These are phyloP conservation scores for Calycopis cecrops DNA, from an alignment of 1,140 invertebrate species.

Conservation along the genomic window DNA sequence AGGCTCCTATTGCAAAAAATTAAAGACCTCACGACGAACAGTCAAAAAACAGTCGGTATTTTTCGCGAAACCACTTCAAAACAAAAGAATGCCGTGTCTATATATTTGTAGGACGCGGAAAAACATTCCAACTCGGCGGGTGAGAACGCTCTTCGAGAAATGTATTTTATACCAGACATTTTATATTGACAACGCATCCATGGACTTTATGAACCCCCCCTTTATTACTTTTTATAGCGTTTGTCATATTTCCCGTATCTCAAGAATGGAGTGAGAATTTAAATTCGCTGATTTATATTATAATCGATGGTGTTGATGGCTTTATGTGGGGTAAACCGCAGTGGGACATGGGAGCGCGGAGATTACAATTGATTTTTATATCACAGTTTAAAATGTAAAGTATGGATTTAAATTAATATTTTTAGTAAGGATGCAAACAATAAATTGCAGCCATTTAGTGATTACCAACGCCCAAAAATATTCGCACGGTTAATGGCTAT, in stretches of 20 bases:
- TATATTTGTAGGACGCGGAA: conserved; percentile 22
- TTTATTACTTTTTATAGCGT: conserved; percentile 65
- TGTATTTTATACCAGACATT: conserved; percentile 49
- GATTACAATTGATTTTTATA: too few species aligned
- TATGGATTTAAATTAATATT: too few species aligned
- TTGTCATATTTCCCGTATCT: conserved; percentile 51
- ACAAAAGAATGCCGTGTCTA: conserved; percentile 19
- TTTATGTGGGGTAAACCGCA: conserved; percentile 21
- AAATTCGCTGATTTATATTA: conserved; percentile 62
- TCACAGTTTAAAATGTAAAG: too few species aligned
- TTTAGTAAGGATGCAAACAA: too few species aligned
- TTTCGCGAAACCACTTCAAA: not conserved
- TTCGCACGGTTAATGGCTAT: too few species aligned
- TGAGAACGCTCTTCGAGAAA: conserved; percentile 44
- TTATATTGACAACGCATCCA: conserved; percentile 61
- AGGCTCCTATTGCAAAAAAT: too few species aligned
- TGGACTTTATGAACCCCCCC: conserved; percentile 46
- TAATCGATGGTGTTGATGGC: conserved; percentile 54
- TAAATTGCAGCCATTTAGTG: too few species aligned
- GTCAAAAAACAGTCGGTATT: too few species aligned
- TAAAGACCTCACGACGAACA: too few species aligned
- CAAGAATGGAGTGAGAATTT: conserved; percentile 42
- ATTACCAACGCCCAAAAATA: too few species aligned
- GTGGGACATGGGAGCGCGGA: too few species aligned
- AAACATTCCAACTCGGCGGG: conserved; percentile 45